These are phyloP conservation scores for Lophura nycthemera DNA, from an alignment of 2,113 vertebrate genomes.

Conservation along the genomic window DNA sequence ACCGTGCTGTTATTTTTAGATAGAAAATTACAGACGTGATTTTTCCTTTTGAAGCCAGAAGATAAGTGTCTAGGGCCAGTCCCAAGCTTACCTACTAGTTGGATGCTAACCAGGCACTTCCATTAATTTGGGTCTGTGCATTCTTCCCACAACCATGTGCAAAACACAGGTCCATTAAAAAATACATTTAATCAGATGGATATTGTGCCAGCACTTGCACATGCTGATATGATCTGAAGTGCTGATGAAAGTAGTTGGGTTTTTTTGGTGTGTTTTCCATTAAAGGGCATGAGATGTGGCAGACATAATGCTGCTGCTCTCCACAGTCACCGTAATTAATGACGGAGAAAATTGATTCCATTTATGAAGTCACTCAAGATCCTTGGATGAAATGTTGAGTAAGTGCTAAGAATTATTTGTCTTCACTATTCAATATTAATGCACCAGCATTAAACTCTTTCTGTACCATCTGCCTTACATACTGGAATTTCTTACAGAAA, in stretches of 20 bases:
- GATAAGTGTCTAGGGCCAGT: neutral
- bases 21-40: neutral
- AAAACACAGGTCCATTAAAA: slow-evolving; percentile 2
- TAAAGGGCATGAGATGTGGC: neutral
- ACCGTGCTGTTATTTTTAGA: neutral
- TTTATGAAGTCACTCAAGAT: neutral
- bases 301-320: neutral
- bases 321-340: neutral
- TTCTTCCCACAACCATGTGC: slow-evolving; percentile 2
- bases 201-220: neutral
- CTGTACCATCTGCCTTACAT: neutral
- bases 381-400: neutral
- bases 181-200: neutral
- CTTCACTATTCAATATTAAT: neutral
- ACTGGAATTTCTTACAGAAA: neutral
- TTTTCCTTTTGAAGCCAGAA: slow-evolving; percentile 43
- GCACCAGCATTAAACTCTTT: neutral
- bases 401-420: neutral
- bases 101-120: slow-evolving; percentile 9
- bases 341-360: too few species aligned
- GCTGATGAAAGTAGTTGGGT: neutral
- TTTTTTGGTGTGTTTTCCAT: neutral
- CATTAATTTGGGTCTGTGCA: neutral
- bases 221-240: neutral
- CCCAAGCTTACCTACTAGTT: neutral